Evolutionary conservation across 1,140 invertebrate species (phyloP), one percentile per base, ranked within the genome.

Genomic region (Coptotermes formosanus): DNA sequence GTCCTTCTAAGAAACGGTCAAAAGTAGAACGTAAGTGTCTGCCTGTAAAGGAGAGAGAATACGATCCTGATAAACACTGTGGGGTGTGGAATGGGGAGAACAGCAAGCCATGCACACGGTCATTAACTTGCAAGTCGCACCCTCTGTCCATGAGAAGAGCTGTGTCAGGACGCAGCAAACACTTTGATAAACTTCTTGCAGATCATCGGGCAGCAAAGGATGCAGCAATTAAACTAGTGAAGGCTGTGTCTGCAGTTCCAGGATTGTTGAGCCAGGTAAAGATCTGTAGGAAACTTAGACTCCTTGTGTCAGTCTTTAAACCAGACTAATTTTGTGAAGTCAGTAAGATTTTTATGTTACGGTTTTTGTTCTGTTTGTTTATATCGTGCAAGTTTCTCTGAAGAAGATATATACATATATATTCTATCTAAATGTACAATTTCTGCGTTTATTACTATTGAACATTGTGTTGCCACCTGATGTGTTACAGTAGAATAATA

Each of bases 41-140:
- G 21, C 85, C 85, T 82, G 25, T 95, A 85, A 95, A 95, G 87
- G 92, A 94, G 85, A 92, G 96, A 85, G 95, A 96, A 89, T 97
- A 96, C 90, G 95, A 97, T 90, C 93, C 96, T 9, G 94, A 97
- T 88, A 94, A 95, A 85, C 96, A 97, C 89, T 97, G 96, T 90
- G 96, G 96, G 4, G 96, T 96, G 6, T 91, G 93, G 88, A 93
- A 93, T 85, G 92, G 93, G 8, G 95, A 95, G 87, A 94, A 93
- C 84, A 92, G 92, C 3, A 95, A 95, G 88, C 95, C 94, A 0
- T 97, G 96, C 90, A 96, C 96, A 43, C 91, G 96, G 45, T 97
- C 96, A 21, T 92, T 97, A 23, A 97, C 96, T 1, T 97, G 96
- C 90, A 97, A 97, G 91, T 95, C 96, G 25, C 96, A 97, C 91